phyloP scores from a whole-genome alignment of 2,797 vertebrate species.

The Cyprinella venusta region DNA sequence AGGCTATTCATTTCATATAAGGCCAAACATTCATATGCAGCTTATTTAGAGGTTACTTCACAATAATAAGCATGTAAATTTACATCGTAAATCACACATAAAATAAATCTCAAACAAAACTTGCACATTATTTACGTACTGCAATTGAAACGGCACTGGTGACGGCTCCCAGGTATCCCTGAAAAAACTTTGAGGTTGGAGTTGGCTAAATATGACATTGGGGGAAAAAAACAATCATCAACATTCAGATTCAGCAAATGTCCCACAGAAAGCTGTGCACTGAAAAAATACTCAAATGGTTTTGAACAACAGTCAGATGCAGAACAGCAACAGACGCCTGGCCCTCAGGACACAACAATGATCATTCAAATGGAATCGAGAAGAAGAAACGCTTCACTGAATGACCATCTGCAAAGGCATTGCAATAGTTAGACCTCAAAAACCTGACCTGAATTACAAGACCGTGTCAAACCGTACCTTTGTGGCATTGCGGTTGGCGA shows the following conservation, averaged over 20 bases:
- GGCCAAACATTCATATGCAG: neutral
- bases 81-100: neutral
- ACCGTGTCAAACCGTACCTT: slow-evolving; percentile 74
- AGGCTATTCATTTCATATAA: neutral
- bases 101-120: too few species aligned
- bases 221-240: neutral
- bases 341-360: slow-evolving; percentile 49
- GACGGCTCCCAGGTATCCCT: slow-evolving; percentile 95
- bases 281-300: neutral
- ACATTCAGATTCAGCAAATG: slow-evolving; percentile 12
- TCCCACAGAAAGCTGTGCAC: slow-evolving; percentile 13
- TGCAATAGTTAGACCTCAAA: slow-evolving; percentile 6
- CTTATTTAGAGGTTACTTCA: neutral
- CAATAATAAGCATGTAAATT: neutral
- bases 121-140: slow-evolving; percentile 77
- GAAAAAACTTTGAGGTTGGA: slow-evolving; percentile 91
- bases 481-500: slow-evolving; percentile 89
- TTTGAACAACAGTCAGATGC: slow-evolving; percentile 37
- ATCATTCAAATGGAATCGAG: slow-evolving; percentile 54
- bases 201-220: slow-evolving; percentile 81
- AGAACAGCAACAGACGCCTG: slow-evolving; percentile 56
- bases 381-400: slow-evolving; percentile 46
- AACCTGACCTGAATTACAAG: slow-evolving; percentile 44
- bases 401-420: slow-evolving; percentile 44
- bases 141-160: slow-evolving; percentile 95